A percentile compares a stretch with the other conserved stretches of the same genome.
Evolutionary conservation across 1,140 invertebrate species (phyloP).

Genomic region (Hypothenemus hampei): DNA sequence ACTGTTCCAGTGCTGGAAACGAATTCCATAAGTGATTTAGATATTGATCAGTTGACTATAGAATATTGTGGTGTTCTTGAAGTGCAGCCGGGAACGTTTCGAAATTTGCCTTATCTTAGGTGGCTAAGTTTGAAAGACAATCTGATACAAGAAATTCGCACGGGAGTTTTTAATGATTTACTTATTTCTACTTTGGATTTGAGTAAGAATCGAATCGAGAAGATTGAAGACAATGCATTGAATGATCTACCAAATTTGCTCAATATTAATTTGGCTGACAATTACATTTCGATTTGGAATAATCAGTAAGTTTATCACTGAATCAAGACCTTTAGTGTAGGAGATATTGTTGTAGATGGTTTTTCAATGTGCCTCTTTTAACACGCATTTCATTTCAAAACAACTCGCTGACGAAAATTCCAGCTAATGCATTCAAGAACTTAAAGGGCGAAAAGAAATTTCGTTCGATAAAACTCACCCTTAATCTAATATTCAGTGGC

Average conservation of each 20-base stretch:
- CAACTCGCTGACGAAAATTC: constrained; percentile 27
- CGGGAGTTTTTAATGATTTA: constrained; percentile 29
- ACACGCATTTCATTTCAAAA: constrained; percentile 26
- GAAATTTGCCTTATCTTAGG: constrained; percentile 27
- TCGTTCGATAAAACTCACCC: constrained; percentile 10
- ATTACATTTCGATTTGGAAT: constrained; percentile 24
- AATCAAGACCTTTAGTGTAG: background rate
- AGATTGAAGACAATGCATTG: constrained; percentile 20
- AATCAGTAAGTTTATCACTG: constrained; percentile 3
- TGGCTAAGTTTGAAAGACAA: constrained; percentile 25
- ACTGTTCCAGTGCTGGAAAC: constrained; percentile 28
- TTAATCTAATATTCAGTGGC: constrained; percentile 29
- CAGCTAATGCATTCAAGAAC: constrained; percentile 24
- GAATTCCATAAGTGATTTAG: constrained; percentile 26
- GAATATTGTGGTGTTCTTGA: constrained; percentile 24
- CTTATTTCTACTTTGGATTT: constrained; percentile 24
- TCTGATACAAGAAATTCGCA: constrained; percentile 17
- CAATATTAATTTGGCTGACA: constrained; percentile 28
- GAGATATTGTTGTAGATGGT: constrained; percentile 24
- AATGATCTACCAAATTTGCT: constrained; percentile 25
- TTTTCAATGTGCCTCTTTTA: constrained; percentile 24
- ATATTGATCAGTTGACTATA: constrained; percentile 32
- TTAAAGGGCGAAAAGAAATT: constrained; percentile 21
- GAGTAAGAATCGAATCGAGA: constrained; percentile 25
- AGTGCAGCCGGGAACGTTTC: constrained; percentile 30